Evolutionary conservation across 23 tunicate genomes (phyloP).

Genomic region (Corella eumyota): DNA sequence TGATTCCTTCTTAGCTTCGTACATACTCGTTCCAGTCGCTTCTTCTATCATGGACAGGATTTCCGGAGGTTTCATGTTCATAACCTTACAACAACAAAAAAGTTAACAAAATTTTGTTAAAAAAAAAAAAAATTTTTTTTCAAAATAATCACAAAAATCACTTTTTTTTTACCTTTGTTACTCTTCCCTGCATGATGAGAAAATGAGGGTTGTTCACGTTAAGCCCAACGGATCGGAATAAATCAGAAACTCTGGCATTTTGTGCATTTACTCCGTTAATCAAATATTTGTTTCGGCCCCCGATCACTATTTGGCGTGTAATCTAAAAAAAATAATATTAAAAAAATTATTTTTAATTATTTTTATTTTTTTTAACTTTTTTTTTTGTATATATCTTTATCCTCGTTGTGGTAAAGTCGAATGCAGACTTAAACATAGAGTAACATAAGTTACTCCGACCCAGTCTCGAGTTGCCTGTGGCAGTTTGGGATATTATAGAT

Average conservation of each 20-base stretch:
- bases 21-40: conserved; percentile 97
- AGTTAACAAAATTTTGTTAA: no score
- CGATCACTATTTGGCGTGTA: conserved; percentile 88
- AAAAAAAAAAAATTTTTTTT: no score
- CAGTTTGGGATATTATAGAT: no score
- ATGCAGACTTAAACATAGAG: no score
- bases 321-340: conserved; percentile 14
- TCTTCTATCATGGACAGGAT: conserved; percentile 96
- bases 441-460: no score
- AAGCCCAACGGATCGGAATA: conserved; percentile 80
- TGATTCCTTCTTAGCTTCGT: conserved; percentile 85
- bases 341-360: background rate
- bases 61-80: conserved; percentile 99
- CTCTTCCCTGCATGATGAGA: conserved; percentile 94
- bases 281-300: conserved; percentile 84
- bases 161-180: conserved; percentile 76
- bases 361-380: background rate
- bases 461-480: no score
- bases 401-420: no score
- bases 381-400: no score
- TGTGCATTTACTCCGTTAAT: conserved; percentile 97
- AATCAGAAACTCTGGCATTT: conserved; percentile 78
- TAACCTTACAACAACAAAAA: conserved; percentile 54
- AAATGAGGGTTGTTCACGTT: conserved; percentile 97
- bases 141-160: no score